Percentiles rank a stretch among this genome's conserved stretches.
Conservation (phyloP, 2,797 vertebrate genomes). For the Hoplostethus mediterraneus region DNA sequence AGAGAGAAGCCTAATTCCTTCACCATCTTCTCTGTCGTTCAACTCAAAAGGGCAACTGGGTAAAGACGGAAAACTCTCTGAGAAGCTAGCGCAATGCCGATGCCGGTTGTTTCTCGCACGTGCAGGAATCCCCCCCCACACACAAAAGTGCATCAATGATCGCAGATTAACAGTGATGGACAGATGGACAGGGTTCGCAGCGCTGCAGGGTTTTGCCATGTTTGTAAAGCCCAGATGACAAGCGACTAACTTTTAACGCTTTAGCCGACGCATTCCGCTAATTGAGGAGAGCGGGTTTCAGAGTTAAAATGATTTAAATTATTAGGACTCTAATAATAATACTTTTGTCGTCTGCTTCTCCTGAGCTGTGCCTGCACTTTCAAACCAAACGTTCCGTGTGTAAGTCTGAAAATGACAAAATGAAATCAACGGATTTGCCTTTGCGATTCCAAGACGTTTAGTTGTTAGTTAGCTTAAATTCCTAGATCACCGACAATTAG, state of each 20-base stretch:
- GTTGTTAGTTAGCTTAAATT: too few species aligned
- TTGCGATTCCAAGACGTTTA: too few species aligned
- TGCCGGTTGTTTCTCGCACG: slow-evolving; percentile 6
- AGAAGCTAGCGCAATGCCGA: slow-evolving; percentile 16
- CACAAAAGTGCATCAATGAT: slow-evolving; percentile 29
- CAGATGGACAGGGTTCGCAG: background rate
- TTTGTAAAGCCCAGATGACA: background rate
- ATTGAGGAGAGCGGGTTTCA: background rate
- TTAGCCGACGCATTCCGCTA: background rate
- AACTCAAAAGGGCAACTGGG: slow-evolving; percentile 8
- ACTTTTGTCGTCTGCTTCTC: too few species aligned
- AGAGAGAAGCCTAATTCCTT: slow-evolving; percentile 26
- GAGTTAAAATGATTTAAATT: background rate
- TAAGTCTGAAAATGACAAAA: too few species aligned
- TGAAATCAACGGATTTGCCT: too few species aligned
- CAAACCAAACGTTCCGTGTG: too few species aligned
- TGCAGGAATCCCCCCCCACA: background rate
- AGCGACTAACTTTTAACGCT: background rate
- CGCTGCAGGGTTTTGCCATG: background rate
- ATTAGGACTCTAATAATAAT: too few species aligned
- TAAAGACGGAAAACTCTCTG: background rate
- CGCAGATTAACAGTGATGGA: background rate
- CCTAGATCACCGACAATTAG: too few species aligned
- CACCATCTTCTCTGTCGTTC: slow-evolving; percentile 37
- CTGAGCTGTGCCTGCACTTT: too few species aligned